phyloP scores from a whole-genome alignment of 2,113 vertebrate species.

The Neotoma lepida region DNA sequence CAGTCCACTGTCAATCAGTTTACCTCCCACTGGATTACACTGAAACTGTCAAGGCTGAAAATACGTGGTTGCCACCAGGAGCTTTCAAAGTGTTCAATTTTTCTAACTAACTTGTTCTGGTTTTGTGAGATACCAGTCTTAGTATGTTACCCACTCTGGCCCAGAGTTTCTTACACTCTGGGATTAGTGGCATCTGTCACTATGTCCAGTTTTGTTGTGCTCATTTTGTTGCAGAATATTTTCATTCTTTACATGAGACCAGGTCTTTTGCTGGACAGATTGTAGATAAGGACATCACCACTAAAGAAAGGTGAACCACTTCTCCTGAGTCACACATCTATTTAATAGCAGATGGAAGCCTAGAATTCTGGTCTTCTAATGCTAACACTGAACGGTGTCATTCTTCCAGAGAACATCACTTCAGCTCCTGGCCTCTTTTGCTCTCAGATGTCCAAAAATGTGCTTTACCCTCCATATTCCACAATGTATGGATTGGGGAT shows the following conservation, averaged over 20 bases:
- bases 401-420: conserved; percentile 4
- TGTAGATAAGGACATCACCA: neutral
- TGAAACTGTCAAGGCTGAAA: conserved; percentile 15
- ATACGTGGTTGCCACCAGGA: neutral
- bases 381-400: neutral
- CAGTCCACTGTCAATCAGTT: neutral
- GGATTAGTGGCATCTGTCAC: neutral
- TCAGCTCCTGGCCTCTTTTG: neutral
- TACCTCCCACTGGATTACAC: neutral
- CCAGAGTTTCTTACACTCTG: neutral
- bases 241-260: neutral
- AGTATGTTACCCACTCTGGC: neutral
- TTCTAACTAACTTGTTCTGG: neutral
- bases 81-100: neutral
- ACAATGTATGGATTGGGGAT: neutral
- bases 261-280: conserved; percentile 12
- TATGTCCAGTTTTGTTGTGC: neutral
- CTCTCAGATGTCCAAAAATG: neutral
- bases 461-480: neutral
- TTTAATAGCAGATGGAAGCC: neutral
- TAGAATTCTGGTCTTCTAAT: neutral
- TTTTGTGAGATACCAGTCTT: neutral
- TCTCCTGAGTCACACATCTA: neutral
- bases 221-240: neutral
- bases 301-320: neutral